Percentiles rank a stretch among this genome's conserved stretches.
Conservation (phyloP, 2,888 invertebrate genomes). For the Cheilosia vulpina region DNA sequence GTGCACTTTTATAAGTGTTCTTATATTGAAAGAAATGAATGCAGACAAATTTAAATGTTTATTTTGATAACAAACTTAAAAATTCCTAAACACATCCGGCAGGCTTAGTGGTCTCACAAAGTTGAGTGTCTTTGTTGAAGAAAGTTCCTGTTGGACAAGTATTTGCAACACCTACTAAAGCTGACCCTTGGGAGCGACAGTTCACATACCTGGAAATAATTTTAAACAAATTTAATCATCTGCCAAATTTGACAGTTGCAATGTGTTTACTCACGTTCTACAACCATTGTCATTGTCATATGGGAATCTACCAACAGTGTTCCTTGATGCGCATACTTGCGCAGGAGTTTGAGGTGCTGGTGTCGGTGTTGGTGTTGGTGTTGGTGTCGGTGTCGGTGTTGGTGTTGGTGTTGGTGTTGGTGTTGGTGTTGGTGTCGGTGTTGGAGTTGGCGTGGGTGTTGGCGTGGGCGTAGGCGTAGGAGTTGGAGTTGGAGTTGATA, state of each 20-base stretch:
- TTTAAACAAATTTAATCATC: not conserved
- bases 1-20: too few species aligned
- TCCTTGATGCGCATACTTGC: conserved; percentile 6
- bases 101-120: conserved; percentile 21
- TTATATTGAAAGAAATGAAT: not conserved
- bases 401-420: not conserved
- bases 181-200: conserved; percentile 22
- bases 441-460: not conserved
- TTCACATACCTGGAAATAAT: conserved; percentile 23
- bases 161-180: conserved; percentile 19
- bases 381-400: not conserved
- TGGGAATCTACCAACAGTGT: conserved; percentile 25
- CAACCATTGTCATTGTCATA: conserved; percentile 18
- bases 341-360: conserved; percentile 1
- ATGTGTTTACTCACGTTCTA: conserved; percentile 5
- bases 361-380: not conserved
- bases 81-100: conserved; percentile 13
- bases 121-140: conserved; percentile 29
- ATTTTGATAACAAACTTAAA: conserved; percentile 3
- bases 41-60: not conserved
- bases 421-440: not conserved
- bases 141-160: conserved; percentile 3
- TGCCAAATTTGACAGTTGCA: not conserved
- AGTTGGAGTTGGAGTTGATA: not conserved
- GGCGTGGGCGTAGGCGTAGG: not conserved